phyloP scores from a whole-genome alignment of 23 tunicate genomes.

The Phallusia fumigata region DNA sequence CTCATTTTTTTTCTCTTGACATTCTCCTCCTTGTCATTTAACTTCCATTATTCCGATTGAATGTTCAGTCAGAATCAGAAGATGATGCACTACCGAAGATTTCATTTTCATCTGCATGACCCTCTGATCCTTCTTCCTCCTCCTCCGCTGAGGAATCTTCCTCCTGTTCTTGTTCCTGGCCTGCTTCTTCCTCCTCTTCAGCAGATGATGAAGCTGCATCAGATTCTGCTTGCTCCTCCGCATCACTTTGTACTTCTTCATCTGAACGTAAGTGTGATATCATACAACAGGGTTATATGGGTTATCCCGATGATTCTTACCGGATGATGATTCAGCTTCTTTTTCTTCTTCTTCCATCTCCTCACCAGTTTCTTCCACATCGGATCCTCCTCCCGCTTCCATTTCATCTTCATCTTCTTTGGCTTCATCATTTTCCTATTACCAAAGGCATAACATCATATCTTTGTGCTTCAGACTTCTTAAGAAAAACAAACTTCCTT shows the following conservation, averaged over 20 bases:
- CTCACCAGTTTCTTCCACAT: constrained; percentile 14
- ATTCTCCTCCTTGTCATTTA: too few species aligned
- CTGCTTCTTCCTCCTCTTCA: constrained; percentile 25
- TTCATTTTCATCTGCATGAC: constrained; percentile 52
- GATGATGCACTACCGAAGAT: constrained; percentile 57
- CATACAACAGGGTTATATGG: too few species aligned
- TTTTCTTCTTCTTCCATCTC: constrained; percentile 29
- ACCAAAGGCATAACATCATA: not conserved
- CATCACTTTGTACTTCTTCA: constrained; percentile 13
- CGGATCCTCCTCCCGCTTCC: constrained; percentile 27
- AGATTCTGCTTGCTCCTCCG: constrained; percentile 22
- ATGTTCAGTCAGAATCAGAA: not conserved
- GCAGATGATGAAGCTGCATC: constrained; percentile 6
- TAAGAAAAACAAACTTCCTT: too few species aligned
- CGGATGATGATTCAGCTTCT: constrained; percentile 8
- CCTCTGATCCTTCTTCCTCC: constrained; percentile 17
- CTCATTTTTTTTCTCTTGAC: too few species aligned
- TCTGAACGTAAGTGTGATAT: too few species aligned
- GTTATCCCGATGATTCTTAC: not conserved
- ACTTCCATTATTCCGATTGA: not conserved
- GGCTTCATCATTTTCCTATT: not conserved
- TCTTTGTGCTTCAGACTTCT: too few species aligned
- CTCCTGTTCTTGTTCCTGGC: constrained; percentile 30
- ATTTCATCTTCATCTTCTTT: constrained; percentile 23
- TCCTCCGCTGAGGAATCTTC: constrained; percentile 7